A percentile compares a stretch with the other conserved stretches of the same genome.
phyloP scores from a whole-genome alignment of 2,113 vertebrate species.

The Cisticola juncidis region DNA sequence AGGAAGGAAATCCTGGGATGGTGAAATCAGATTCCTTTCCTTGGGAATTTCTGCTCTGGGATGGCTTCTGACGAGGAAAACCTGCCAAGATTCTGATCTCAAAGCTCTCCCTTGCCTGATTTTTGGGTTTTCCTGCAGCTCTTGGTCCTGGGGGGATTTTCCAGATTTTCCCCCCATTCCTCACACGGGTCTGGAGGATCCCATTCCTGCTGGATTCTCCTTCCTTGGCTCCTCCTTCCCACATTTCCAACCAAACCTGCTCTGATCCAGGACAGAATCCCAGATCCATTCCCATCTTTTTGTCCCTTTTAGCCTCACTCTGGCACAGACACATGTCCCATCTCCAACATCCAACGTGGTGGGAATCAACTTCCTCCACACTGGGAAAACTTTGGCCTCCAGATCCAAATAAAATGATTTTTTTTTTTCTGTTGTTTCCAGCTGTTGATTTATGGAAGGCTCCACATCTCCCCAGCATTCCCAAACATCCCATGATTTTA shows the following conservation, averaged over 20 bases:
- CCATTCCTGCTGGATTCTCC: rapidly evolving
- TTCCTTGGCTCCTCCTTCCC: not conserved
- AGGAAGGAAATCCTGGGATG: not conserved
- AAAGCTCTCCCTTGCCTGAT: not conserved
- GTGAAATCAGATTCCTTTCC: not conserved
- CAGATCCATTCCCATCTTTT: not conserved
- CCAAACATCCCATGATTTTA: slow-evolving; percentile 38
- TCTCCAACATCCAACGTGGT: not conserved
- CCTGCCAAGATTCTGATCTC: not conserved
- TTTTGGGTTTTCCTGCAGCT: not conserved
- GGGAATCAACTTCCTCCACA: not conserved
- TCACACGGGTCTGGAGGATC: rapidly evolving
- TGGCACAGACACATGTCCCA: not conserved
- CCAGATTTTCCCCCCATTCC: not conserved
- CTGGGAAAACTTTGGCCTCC: not conserved
- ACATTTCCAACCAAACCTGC: not conserved
- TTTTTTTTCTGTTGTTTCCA: not conserved
- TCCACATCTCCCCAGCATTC: slow-evolving; percentile 15
- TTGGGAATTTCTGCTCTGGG: not conserved
- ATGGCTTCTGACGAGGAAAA: not conserved
- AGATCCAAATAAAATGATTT: not conserved
- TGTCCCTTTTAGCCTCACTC: not conserved
- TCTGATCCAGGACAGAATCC: not conserved
- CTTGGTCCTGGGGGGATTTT: not conserved
- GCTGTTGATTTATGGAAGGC: not conserved